Base-by-base conservation (phyloP, 2,888 invertebrate species). In the Tortrix viridana region DNA sequence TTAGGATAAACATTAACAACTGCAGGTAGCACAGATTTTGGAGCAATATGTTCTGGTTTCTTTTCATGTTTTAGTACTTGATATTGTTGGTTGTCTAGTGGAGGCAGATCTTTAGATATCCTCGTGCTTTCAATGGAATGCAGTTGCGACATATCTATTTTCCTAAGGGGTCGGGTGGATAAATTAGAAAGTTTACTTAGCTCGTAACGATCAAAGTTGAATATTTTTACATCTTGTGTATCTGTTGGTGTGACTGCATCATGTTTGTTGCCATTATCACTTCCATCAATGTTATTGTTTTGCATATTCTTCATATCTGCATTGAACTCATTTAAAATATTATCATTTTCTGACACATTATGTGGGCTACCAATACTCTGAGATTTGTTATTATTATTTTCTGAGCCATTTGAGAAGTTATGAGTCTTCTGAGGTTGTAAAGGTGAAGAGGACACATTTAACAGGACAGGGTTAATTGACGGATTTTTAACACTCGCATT, bases 161-260 rank as follows among this genome's bases (percentile, higher is more conserved):
- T 92, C 67, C 85, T 85, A 54, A 91, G 70, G 22, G 89, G 81
- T 67, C 86, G 85, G 60, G 78, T 76, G 69, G 77, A 87, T 66
- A 89, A 85, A 71, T 73, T 80, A 62, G 80, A 73, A 46, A 85
- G 71, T 76, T 90, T 91, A 60, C 78, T 89, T 73, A 91, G 91
- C 76, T 92, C 92, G 65, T 92, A 92, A n/a, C 87, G 85, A 75
- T 92, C 92, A 59, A 92, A 92, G 71, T 92, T 92, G 71, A 92
- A 92, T 79, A 92, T 89, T 81, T 92, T 91, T 19, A 92, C 85
- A 44, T 88, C 86, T 54, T 89, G 77, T 65, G 77, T 84, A 70
- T 88, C 85, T 18, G 79, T 82, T 9, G 85, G 78, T 16, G 80
- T 79, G 22, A 73, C 60, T 41, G 68, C 72, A 37, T 82, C 78